Conservation (phyloP, 2,797 vertebrate species). For the Erpetoichthys calabaricus region DNA sequence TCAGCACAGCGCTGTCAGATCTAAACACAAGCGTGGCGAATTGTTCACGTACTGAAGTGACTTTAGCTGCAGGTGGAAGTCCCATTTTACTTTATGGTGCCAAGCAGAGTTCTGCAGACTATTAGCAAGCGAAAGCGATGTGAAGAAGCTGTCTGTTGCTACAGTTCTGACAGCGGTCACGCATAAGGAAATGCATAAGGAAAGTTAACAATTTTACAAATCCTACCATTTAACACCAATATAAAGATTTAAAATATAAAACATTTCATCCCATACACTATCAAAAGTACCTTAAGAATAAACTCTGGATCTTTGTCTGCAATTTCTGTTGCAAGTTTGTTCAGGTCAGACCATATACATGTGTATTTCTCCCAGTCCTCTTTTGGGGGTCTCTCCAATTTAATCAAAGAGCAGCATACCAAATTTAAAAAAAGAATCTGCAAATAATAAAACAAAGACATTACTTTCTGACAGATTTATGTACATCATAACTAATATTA, state of each 20-base stretch:
- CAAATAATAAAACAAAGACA: not conserved
- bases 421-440: conserved; percentile 56
- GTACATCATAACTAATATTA: no score
- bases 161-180: not conserved
- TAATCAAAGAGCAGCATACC: conserved; percentile 57
- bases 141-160: not conserved
- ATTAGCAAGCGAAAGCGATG: no score
- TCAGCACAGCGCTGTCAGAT: no score
- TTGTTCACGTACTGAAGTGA: no score
- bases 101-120: no score
- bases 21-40: no score
- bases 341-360: conserved; percentile 36
- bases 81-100: no score
- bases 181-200: no score
- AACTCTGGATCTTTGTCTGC: conserved; percentile 63
- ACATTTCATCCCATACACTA: not conserved
- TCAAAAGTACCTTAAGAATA: conserved; percentile 62
- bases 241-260: not conserved
- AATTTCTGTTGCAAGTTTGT: conserved; percentile 37
- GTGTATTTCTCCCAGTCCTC: conserved; percentile 27
- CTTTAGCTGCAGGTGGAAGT: no score
- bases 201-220: no score
- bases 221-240: no score
- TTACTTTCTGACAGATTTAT: no score
- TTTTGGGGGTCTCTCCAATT: conserved; percentile 31